These are phyloP conservation scores for Eciton burchellii DNA, from an alignment of 1,140 invertebrate species.

Conservation along the genomic window DNA sequence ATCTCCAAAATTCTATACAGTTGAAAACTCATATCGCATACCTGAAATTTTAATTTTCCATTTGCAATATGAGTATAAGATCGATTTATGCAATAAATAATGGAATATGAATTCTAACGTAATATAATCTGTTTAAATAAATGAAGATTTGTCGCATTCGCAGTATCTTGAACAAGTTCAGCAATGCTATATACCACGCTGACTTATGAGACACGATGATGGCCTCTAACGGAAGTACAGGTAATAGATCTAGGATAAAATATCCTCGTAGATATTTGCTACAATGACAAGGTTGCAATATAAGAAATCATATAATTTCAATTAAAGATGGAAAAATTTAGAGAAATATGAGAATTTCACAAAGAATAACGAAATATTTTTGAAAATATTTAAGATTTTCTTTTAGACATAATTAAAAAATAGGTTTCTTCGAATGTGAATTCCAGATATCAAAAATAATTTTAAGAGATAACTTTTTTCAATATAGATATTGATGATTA, in stretches of 20 bases:
- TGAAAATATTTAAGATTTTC: no score
- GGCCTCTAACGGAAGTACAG: slow-evolving; percentile 75
- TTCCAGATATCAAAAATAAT: neutral
- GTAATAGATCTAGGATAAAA: slow-evolving; percentile 76
- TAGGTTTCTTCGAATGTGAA: no score
- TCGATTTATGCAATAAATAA: neutral
- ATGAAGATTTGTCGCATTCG: slow-evolving; percentile 73
- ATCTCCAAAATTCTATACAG: slow-evolving; percentile 75
- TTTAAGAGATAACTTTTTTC: neutral
- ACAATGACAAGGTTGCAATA: neutral
- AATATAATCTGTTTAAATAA: slow-evolving; percentile 71
- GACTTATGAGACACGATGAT: slow-evolving; percentile 55
- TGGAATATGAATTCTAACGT: slow-evolving; percentile 67
- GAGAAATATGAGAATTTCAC: neutral
- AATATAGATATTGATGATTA: neutral
- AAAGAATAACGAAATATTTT: no score
- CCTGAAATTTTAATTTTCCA: slow-evolving; percentile 66
- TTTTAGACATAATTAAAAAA: no score
- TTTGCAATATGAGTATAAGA: neutral
- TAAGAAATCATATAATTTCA: no score
- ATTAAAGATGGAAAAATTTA: neutral
- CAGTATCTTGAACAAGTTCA: slow-evolving; percentile 79
- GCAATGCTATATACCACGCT: slow-evolving; percentile 65
- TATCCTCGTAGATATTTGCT: slow-evolving; percentile 78
- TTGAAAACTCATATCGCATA: slow-evolving; percentile 74